Evolutionary conservation across 2,888 invertebrate species (phyloP), one percentile per base, ranked within the genome.

Genomic region (Chrysomela aeneicollis): DNA sequence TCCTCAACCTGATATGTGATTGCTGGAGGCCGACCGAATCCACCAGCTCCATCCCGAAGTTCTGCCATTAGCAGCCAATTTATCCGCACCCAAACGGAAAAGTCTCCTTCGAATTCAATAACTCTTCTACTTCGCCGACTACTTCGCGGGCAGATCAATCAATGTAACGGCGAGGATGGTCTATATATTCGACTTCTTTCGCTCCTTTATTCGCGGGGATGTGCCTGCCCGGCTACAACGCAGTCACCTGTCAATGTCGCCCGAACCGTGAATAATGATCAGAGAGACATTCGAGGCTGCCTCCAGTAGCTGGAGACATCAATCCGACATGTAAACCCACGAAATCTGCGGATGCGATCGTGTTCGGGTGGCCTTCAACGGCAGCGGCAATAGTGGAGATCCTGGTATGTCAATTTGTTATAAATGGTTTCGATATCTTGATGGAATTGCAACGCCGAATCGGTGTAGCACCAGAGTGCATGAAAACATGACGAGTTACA

Each of bases 241-340:
- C 35, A 61, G 63, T 52, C 65, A 59, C 54, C 60, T 60, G 68
- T 64, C 60, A 60, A 60, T 62, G 60, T 57, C 61, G 53, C 55
- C 63, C 61, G 42, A 42, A 15, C 42, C 15, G 42, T 42, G 68
- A 68, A 52, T 68, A 66, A 68, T 68, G 63, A 63, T 50, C 35
- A 61, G 26, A 12, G 59, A 54, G 66, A 66, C 68, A 68, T 63
- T 68, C 65, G 65, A 63, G 61, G 63, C 65, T 68, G 63, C n/a
- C 15, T 6, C 32, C n/a, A n/a, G 26, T 68, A 61, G 63, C 68
- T 50, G 52, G 58, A 65, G 63, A 68, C 68, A 65, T 68, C 66
- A 68, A 63, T 63, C 61, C 65, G 61, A 47, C 55, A 53, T 66
- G 68, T 68, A 63, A 61, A 60, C 59, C 53, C 52, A 18, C 57